phyloP scores from a whole-genome alignment of 2,113 vertebrate genomes.

The Maylandia zebra region DNA sequence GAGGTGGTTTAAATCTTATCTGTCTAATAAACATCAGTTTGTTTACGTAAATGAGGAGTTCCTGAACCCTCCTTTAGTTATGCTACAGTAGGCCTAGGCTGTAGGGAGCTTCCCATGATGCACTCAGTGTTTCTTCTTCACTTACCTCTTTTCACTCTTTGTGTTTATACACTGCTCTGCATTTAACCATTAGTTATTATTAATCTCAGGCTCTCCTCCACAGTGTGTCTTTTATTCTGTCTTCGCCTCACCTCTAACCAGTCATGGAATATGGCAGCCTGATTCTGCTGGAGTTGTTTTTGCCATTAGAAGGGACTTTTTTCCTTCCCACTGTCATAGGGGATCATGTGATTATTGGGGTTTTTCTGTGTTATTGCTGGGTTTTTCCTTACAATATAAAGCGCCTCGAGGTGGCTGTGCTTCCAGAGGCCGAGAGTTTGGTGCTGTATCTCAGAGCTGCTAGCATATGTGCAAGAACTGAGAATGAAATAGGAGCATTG shows the following conservation, averaged over 20 bases:
- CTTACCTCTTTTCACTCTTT: background rate
- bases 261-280: background rate
- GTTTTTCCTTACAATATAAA: background rate
- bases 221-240: background rate
- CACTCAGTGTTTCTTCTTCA: background rate
- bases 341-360: background rate
- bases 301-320: background rate
- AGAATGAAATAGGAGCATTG: background rate
- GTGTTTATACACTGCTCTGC: background rate
- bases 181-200: background rate
- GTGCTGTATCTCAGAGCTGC: slow-evolving; percentile 1
- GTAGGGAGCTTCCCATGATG: background rate
- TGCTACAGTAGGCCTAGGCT: background rate
- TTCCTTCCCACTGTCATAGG: background rate
- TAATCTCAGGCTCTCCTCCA: background rate
- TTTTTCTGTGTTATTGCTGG: background rate
- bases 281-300: background rate
- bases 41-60: background rate
- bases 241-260: background rate
- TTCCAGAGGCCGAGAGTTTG: background rate
- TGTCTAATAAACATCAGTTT: background rate
- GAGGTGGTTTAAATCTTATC: background rate
- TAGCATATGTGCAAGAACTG: background rate
- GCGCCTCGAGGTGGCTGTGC: rapidly evolving
- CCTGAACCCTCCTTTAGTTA: background rate